Conservation (phyloP, 1,140 invertebrate species). For the Papilio machaon region DNA sequence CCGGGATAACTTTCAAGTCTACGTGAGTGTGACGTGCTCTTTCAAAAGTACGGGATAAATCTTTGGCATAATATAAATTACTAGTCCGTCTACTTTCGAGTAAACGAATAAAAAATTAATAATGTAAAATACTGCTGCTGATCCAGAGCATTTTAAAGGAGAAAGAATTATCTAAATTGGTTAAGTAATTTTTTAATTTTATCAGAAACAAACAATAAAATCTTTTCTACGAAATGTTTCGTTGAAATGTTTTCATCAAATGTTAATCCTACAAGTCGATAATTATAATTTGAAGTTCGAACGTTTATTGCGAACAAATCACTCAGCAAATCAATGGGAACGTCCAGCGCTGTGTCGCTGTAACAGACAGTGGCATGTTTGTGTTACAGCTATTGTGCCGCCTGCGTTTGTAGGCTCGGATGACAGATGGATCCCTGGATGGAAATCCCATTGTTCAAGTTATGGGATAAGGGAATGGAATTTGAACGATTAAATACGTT, state of each 20-base stretch:
- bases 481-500: constrained; percentile 42
- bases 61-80: not conserved
- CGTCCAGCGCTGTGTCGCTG: constrained; percentile 53
- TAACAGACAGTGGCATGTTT: constrained; percentile 45
- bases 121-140: not conserved
- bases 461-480: constrained; percentile 38
- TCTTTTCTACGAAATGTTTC: no score
- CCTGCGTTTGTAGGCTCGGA: constrained; percentile 55
- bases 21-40: constrained; percentile 11
- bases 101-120: not conserved
- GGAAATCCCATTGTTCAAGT: constrained; percentile 45
- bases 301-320: constrained; percentile 44
- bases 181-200: not conserved
- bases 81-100: not conserved
- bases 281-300: not conserved
- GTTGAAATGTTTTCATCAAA: no score
- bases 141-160: not conserved
- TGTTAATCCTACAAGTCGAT: not conserved
- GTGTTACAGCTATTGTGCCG: constrained; percentile 49
- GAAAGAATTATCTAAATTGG: not conserved
- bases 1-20: constrained; percentile 13
- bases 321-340: constrained; percentile 66
- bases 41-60: constrained; percentile 5
- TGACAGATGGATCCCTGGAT: constrained; percentile 65
- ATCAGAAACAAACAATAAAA: no score